Percentiles rank a stretch among this genome's conserved stretches.
Evolutionary conservation across 2,113 vertebrate species (phyloP).

Genomic region (Himantopus leucocephalus): DNA sequence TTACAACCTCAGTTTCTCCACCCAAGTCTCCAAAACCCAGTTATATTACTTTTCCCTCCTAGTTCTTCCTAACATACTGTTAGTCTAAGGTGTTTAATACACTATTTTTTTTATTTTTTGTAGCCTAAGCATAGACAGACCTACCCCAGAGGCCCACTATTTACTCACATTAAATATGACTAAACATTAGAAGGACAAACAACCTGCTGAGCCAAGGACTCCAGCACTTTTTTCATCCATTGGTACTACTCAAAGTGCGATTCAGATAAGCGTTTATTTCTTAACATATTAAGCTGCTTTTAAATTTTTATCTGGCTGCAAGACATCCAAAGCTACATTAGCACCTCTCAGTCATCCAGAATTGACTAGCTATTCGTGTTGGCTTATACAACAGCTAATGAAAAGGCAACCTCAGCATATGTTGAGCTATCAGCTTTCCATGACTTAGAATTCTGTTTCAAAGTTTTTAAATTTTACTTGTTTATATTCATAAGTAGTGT

Average conservation of each 20-base stretch:
- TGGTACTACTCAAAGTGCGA: neutral
- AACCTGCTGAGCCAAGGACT: neutral
- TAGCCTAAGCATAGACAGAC: neutral
- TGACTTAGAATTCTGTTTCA: neutral
- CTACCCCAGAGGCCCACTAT: neutral
- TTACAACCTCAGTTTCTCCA: neutral
- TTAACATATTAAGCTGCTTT: neutral
- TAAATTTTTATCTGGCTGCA: neutral
- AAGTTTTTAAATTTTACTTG: neutral
- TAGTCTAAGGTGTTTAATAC: neutral
- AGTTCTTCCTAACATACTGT: neutral
- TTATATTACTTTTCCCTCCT: neutral
- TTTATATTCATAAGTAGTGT: neutral
- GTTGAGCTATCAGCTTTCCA: neutral
- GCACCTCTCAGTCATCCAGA: neutral
- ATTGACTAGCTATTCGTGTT: neutral
- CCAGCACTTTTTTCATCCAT: neutral
- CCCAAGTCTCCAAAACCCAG: neutral
- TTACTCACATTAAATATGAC: neutral
- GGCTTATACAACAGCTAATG: neutral
- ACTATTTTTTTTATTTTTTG: neutral
- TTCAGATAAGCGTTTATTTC: neutral
- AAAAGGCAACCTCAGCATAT: neutral
- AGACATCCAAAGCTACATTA: neutral
- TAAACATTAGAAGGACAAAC: neutral